These are phyloP conservation scores for Merluccius polli DNA, from an alignment of 2,797 vertebrate genomes.

Conservation along the genomic window DNA sequence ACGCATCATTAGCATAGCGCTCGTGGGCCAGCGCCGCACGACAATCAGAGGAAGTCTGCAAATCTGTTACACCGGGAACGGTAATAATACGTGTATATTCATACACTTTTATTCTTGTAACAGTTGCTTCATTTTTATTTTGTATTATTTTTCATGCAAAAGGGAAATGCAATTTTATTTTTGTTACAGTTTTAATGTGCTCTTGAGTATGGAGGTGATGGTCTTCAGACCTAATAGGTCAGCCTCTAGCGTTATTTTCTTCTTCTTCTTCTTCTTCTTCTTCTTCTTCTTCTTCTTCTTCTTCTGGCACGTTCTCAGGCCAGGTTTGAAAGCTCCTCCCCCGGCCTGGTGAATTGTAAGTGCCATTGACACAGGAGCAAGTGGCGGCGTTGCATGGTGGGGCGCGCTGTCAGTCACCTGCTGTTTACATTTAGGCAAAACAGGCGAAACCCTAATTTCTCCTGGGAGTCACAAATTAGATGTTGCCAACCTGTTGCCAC, in stretches of 20 bases:
- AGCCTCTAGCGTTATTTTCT: not conserved
- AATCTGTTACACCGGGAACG: not conserved
- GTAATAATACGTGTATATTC: not conserved
- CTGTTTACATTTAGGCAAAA: slow-evolving; percentile 62
- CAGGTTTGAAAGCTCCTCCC: slow-evolving; percentile 27
- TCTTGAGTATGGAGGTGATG: not conserved
- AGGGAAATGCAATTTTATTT: not conserved
- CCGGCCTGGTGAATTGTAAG: slow-evolving; percentile 46
- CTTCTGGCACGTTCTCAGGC: not conserved
- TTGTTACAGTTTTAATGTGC: not conserved
- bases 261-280: not conserved
- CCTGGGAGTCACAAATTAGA: slow-evolving; percentile 59
- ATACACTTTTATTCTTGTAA: not conserved
- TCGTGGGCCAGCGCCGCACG: slow-evolving; percentile 11
- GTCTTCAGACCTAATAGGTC: not conserved
- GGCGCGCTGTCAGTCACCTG: slow-evolving; percentile 58
- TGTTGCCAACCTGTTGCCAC: slow-evolving; percentile 54
- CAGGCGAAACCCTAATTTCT: slow-evolving; percentile 58
- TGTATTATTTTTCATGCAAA: not conserved
- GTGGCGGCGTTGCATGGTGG: slow-evolving; percentile 27
- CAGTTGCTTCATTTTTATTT: not conserved
- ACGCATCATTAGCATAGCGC: slow-evolving; percentile 24
- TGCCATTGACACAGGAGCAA: slow-evolving; percentile 34
- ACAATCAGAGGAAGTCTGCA: not conserved
- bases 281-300: not conserved